These are phyloP conservation scores for Ctena decussata DNA, from an alignment of 2,888 invertebrate species.

Conservation along the genomic window DNA sequence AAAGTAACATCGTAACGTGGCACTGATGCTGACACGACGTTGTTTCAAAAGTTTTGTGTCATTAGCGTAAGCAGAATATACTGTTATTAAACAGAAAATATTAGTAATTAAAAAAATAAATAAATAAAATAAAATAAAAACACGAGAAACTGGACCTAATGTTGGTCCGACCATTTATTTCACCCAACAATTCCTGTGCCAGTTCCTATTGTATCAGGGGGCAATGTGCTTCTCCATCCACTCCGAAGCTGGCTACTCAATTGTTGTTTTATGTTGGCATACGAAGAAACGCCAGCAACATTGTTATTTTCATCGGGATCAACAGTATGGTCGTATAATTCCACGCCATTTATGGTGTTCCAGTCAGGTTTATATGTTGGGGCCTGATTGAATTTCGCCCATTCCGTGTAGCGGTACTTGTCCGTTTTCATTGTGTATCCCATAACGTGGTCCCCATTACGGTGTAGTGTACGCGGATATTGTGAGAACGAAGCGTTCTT, in stretches of 20 bases:
- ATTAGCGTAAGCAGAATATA: no score
- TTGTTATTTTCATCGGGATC: slow-evolving; percentile 92
- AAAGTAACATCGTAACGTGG: no score
- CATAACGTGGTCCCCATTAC: slow-evolving; percentile 51
- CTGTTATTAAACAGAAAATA: no score
- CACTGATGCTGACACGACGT: no score
- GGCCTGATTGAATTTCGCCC: slow-evolving; percentile 51
- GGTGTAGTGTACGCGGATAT: slow-evolving; percentile 57
- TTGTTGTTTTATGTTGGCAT: slow-evolving; percentile 67
- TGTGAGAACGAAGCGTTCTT: slow-evolving; percentile 69
- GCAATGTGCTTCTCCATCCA: slow-evolving; percentile 34
- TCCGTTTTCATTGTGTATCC: slow-evolving; percentile 73
- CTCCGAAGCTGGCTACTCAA: slow-evolving; percentile 40
- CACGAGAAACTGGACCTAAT: no score
- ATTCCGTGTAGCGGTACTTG: slow-evolving; percentile 68
- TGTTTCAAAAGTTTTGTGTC: no score
- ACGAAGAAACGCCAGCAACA: slow-evolving; percentile 87
- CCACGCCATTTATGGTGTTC: slow-evolving; percentile 88
- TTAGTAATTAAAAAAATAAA: no score
- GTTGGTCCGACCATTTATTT: no score
- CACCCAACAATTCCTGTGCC: neutral
- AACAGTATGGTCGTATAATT: slow-evolving; percentile 92
- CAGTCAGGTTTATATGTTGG: slow-evolving; percentile 55
- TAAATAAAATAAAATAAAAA: no score
- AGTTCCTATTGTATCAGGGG: neutral